Conservation (phyloP, 37 sponge, comb jelly and placozoan genomes). For the Tethya wilhelma region DNA sequence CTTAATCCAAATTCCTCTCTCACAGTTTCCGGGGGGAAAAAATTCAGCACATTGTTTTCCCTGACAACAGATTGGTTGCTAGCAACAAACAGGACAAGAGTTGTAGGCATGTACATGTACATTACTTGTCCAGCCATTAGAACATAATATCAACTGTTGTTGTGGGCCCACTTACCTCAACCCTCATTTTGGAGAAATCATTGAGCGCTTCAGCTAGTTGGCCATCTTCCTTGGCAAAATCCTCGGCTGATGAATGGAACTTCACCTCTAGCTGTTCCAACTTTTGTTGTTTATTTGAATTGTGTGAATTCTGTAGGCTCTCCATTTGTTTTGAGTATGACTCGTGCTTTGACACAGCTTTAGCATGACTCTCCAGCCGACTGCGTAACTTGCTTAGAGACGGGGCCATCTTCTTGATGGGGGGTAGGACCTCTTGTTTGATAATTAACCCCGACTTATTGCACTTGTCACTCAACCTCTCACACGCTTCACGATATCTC, state of each 20-base stretch:
- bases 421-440: slow-evolving; percentile 42
- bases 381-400: slow-evolving; percentile 45
- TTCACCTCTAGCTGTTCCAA: slow-evolving; percentile 63
- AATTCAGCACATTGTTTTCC: no score
- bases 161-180: slow-evolving; percentile 44
- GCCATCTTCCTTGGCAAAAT: slow-evolving; percentile 56
- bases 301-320: background rate
- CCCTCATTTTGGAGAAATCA: slow-evolving; percentile 46
- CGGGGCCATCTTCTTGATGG: slow-evolving; percentile 56
- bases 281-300: slow-evolving; percentile 32
- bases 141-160: background rate
- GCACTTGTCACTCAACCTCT: slow-evolving; percentile 50
- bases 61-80: no score
- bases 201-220: slow-evolving; percentile 41
- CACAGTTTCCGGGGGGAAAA: no score
- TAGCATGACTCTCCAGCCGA: slow-evolving; percentile 61
- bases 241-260: slow-evolving; percentile 46
- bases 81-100: no score
- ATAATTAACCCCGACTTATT: slow-evolving; percentile 16
- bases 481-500: slow-evolving; percentile 57
- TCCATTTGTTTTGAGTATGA: slow-evolving; percentile 40
- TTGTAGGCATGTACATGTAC: no score
- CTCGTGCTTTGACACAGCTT: slow-evolving; percentile 51
- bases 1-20: no score
- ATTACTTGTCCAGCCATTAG: no score